These are phyloP conservation scores for Mycteria americana DNA, from an alignment of 2,797 vertebrate species.

Conservation along the genomic window DNA sequence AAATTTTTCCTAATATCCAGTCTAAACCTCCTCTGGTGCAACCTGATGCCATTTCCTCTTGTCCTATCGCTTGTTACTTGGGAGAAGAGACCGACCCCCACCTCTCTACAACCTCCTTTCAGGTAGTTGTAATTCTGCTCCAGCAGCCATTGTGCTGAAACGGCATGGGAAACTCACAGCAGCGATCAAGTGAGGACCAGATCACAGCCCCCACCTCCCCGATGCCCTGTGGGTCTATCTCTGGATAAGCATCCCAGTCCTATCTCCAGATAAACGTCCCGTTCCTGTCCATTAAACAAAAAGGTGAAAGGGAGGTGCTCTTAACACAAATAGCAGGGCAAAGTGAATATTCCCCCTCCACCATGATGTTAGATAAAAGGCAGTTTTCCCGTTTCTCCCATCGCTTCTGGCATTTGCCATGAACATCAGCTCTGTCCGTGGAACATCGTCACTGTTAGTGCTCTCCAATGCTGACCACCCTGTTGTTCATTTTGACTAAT, in stretches of 20 bases:
- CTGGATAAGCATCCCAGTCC: not conserved
- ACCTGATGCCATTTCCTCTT: no score
- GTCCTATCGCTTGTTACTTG: no score
- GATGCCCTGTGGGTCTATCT: not conserved
- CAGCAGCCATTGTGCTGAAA: not conserved
- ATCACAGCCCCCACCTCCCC: not conserved
- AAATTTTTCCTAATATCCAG: no score
- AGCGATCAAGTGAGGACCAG: not conserved
- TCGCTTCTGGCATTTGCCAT: not conserved
- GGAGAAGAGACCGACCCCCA: no score
- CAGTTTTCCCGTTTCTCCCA: not conserved
- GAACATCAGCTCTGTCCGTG: not conserved
- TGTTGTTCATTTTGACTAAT: not conserved
- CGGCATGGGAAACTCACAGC: not conserved
- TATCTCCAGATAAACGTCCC: fast-evolving
- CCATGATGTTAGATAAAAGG: not conserved
- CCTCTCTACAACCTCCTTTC: no score
- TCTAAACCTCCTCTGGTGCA: no score
- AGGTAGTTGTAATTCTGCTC: not conserved
- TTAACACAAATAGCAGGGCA: not conserved
- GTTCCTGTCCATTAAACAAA: not conserved
- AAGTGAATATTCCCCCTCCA: not conserved
- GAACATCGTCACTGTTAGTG: not conserved
- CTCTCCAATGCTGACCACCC: not conserved
- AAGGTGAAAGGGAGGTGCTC: not conserved